Evolutionary conservation across 2,797 vertebrate genomes (phyloP), one percentile per base, ranked within the genome.

Genomic region (Antrozous pallidus): DNA sequence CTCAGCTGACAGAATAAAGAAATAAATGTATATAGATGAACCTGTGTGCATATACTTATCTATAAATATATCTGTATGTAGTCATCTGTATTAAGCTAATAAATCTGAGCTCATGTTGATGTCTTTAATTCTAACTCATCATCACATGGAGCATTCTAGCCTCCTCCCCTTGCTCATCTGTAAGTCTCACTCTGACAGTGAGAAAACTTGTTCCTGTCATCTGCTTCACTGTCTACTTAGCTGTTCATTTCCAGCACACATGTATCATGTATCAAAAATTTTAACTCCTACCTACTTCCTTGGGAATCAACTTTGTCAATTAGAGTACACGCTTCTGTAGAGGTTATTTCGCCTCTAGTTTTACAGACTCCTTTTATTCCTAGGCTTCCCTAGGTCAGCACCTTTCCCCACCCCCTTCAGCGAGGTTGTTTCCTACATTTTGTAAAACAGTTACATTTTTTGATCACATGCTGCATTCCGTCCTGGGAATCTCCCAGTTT

Each of bases 231-330:
- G 0, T n/a, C 38, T 33, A 0, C 28, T 56, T 20, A 33, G 26
- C 28, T 20, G 24, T 71, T 79, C 18, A 12, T 0, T 45, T 38
- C 20, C 3, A 40, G n/a, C 38, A 12, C 12, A 1, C 24, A 0
- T 9, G 9, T 17, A 0, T 26, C 4, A 16, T 26, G 20, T 42
- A 26, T 56, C 67, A 73, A 49, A 40, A 3, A 11, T 18, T 12
- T 31, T 0, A 6, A 36, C n/a, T 3, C 38, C 11, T 26, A 4
- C 45, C 24, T 20, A 5, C 20, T 13, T 65, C 56, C 0, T 0
- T 3, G 24, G 73, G 31, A 42, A 13, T 9, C 8, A 6, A 0
- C 51, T 38, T 24, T 6, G 4, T 86, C 73, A 36, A 0, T n/a
- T 8, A 6, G 20, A 36, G 8, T 0, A 0, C 11, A 20, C 4